Percentiles rank a stretch among this genome's conserved stretches.
phyloP scores from a whole-genome alignment of 1,140 invertebrate genomes.

The Drosophila lacertosa region DNA sequence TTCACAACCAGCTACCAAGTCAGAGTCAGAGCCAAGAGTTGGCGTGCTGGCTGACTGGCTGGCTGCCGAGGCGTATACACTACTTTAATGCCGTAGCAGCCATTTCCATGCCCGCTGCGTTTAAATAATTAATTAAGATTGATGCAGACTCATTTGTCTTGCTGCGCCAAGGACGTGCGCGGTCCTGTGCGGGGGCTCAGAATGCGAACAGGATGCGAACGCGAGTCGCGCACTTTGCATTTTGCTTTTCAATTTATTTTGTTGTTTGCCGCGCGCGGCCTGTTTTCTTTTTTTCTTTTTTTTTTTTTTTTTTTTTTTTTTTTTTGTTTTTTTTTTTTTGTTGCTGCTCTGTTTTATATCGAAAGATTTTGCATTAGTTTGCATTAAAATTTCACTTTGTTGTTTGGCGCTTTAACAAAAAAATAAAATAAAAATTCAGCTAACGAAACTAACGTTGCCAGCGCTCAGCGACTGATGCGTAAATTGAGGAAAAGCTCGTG shows the following conservation, averaged over 20 bases:
- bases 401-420: constrained; percentile 63
- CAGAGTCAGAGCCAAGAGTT: constrained; percentile 5
- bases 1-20: constrained; percentile 21
- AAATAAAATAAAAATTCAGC: constrained; percentile 4
- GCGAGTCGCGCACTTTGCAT: constrained; percentile 66
- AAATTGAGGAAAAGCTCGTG: neutral
- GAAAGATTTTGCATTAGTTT: constrained; percentile 82
- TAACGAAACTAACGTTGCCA: constrained; percentile 22
- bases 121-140: constrained; percentile 83
- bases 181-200: neutral
- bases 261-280: constrained; percentile 44
- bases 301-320: constrained; percentile 5
- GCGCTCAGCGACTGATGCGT: constrained; percentile 18
- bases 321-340: constrained; percentile 15
- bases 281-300: constrained; percentile 6
- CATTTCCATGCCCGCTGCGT: constrained; percentile 79
- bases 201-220: constrained; percentile 39
- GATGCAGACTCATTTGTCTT: constrained; percentile 82
- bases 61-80: constrained; percentile 34
- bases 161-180: constrained; percentile 61
- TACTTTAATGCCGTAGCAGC: constrained; percentile 67
- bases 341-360: constrained; percentile 60
- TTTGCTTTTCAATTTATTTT: constrained; percentile 80
- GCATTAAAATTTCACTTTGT: constrained; percentile 82
- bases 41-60: constrained; percentile 5